Evolutionary conservation across 2,797 vertebrate species (phyloP), one percentile per base, ranked within the genome.

Genomic region (Prionace glauca): DNA sequence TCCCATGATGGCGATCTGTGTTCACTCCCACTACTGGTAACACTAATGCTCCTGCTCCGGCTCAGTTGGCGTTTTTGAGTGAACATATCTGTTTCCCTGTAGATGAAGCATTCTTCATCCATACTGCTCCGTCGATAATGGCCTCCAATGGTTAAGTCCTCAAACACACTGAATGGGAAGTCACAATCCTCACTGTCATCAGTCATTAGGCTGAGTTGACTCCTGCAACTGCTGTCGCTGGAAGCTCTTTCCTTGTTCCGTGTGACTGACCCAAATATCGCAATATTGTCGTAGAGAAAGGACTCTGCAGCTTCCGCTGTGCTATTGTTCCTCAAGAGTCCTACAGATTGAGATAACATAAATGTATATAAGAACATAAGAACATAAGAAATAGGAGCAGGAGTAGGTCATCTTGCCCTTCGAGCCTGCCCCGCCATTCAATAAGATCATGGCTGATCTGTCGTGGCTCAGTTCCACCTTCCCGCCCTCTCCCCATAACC

Each of bases 171-270:
- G 1, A 96, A 96, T 94, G 97, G 97, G 96, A 95, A 97, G 96
- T 96, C 97, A 65, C 97, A 96, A 0, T 98, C 98, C 95, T 99
- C 98, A 0, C 99, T 98, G 97, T 98, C 98, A 45, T 98, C 96
- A 0, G 98, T 98, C 97, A 98, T 96, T 8, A 96, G 96, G 94
- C 99, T 99, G 26, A 97, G 95, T 0, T 96, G 95, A 96, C 98
- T 98, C 96, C 96, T 98, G 96, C 97, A 98, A 97, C 99, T 99
- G 97, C 99, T 98, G 97, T 97, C 98, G 0, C 99, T 99, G 96
- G 98, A 99, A n/a, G 98, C 97, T 3, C 98, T 98, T 0, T 97
- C 96, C 29, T 97, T 96, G 32, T 50, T 4, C 94, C 0, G 92
- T 16, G 0, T 24, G 3, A 95, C 36, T 0, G 96, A 56, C 0